Percentiles rank a stretch among this genome's conserved stretches.
Evolutionary conservation across 30 jellyfish, hydroid and myxozoan species (phyloP).

Genomic region (Catostylus mosaicus): DNA sequence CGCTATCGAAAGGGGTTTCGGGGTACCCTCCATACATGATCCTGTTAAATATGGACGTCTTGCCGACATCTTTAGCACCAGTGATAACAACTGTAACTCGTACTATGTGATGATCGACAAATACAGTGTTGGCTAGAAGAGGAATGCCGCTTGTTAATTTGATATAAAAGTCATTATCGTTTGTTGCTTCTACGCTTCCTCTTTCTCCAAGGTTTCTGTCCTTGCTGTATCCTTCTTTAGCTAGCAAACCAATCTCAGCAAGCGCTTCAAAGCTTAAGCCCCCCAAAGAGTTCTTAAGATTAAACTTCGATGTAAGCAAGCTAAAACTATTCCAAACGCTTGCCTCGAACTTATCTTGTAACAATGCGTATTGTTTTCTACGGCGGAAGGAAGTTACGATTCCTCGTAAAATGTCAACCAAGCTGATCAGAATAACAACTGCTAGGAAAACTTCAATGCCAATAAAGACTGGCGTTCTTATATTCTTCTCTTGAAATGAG

Average conservation of each 20-base stretch:
- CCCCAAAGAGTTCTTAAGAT: background rate
- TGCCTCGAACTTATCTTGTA: background rate
- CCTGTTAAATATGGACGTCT: conserved; percentile 22
- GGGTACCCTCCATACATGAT: conserved; percentile 2
- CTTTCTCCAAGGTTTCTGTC: background rate
- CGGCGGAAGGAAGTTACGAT: background rate
- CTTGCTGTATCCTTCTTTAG: conserved; percentile 2
- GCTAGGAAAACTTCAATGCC: conserved; percentile 7
- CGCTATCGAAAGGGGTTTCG: background rate
- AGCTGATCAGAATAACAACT: conserved; percentile 3
- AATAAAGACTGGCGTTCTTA: conserved; percentile 16
- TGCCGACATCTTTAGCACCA: conserved; percentile 31
- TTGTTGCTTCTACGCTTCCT: background rate
- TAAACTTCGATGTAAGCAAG: background rate
- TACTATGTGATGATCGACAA: background rate
- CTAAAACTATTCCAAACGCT: background rate
- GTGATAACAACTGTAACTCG: conserved; percentile 16
- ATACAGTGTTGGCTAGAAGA: background rate
- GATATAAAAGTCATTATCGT: background rate
- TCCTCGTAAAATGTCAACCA: background rate
- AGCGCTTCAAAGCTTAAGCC: background rate
- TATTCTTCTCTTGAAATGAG: conserved; percentile 9
- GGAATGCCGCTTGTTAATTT: conserved; percentile 22
- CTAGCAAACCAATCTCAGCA: conserved; percentile 33
- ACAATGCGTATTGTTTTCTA: background rate